These are phyloP conservation scores for Agonopterix alstromeriana DNA, from an alignment of 2,888 invertebrate species.

Conservation along the genomic window DNA sequence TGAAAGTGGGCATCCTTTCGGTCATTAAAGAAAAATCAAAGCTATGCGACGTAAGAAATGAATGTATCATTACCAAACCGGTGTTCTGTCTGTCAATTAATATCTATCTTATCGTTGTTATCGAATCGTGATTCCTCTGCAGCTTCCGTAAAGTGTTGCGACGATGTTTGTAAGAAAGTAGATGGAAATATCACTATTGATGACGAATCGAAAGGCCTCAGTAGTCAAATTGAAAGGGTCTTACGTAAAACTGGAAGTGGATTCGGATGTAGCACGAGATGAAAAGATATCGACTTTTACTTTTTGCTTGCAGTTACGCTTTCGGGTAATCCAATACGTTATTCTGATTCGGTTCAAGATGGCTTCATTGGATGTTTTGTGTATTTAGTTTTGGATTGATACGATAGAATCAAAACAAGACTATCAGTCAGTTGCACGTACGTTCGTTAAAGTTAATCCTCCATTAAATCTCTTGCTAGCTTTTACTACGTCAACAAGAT, in stretches of 20 bases:
- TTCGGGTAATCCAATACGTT: conserved; percentile 22
- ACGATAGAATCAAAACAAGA: no score
- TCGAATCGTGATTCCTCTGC: conserved; percentile 2
- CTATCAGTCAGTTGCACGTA: no score
- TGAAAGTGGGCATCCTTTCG: no score
- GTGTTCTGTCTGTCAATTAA: no score
- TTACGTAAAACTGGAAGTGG: conserved; percentile 54
- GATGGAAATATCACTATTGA: conserved; percentile 1
- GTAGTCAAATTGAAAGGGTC: conserved; percentile 23
- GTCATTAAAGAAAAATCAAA: no score
- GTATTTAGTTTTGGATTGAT: no score
- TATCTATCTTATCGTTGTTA: neutral
- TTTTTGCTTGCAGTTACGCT: conserved; percentile 44
- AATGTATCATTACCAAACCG: no score
- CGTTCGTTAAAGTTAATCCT: no score
- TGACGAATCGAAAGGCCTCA: conserved; percentile 5
- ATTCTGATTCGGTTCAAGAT: neutral
- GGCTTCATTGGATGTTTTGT: neutral
- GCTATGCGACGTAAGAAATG: no score
- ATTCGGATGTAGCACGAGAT: conserved; percentile 29
- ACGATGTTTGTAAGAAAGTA: neutral
- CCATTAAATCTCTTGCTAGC: no score
- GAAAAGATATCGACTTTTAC: conserved; percentile 49
- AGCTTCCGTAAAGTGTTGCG: conserved; percentile 1
- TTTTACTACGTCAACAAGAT: no score